Percentiles rank a stretch among this genome's conserved stretches.
Conservation (phyloP, 2,888 invertebrate species). For the Incurvaria masculella region DNA sequence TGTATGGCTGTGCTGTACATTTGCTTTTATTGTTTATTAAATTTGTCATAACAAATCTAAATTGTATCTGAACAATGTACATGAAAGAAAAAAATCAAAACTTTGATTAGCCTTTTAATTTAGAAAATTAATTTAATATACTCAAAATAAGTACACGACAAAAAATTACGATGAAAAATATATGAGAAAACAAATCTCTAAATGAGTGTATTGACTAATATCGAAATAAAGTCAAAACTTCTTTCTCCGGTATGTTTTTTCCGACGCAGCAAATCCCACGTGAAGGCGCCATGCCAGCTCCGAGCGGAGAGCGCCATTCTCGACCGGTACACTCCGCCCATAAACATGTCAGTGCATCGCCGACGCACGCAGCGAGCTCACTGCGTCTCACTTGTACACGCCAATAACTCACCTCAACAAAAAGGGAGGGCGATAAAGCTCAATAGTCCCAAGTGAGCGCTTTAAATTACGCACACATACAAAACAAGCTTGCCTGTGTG, state of each 20-base stretch:
- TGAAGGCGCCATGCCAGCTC: background rate
- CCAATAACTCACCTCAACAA: slow-evolving; percentile 52
- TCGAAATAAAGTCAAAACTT: no score
- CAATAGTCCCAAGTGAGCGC: slow-evolving; percentile 55
- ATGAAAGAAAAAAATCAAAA: no score
- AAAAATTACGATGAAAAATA: background rate
- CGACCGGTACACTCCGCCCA: slow-evolving; percentile 42
- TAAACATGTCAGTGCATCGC: slow-evolving; percentile 48
- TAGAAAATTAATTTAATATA: background rate
- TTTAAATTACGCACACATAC: slow-evolving; percentile 54
- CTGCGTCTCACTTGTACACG: slow-evolving; percentile 54
- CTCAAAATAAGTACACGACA: background rate
- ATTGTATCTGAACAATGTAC: no score
- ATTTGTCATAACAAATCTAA: no score
- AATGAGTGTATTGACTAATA: no score
- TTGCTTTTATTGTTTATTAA: no score
- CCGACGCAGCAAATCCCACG: background rate
- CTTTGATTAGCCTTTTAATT: no score
- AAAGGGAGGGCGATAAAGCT: slow-evolving; percentile 55
- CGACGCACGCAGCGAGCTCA: slow-evolving; percentile 47
- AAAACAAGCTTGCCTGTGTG: slow-evolving; percentile 49
- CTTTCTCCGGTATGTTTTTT: no score
- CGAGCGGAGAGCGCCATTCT: background rate
- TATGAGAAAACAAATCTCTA: no score
- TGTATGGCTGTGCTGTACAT: no score